Evolutionary conservation across 2,888 invertebrate genomes (phyloP), one percentile per base, ranked within the genome.

Genomic region (Macrosoma leucophasiata): DNA sequence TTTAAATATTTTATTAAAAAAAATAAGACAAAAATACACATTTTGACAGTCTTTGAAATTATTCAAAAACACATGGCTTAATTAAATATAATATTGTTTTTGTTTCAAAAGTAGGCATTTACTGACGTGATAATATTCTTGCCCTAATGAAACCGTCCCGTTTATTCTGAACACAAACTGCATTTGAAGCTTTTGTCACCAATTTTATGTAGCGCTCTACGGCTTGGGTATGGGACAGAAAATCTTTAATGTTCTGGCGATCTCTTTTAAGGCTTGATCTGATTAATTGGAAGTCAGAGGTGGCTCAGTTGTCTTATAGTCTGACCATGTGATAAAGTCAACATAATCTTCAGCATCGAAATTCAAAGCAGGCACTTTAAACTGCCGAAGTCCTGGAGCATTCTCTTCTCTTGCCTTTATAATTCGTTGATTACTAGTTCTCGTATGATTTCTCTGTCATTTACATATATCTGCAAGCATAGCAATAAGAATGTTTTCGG

Each of bases 101-200:
- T n/a, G n/a, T n/a, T n/a, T n/a, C n/a, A n/a, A n/a, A n/a, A n/a
- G n/a, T n/a, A n/a, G n/a, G n/a, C n/a, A n/a, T n/a, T n/a, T n/a
- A n/a, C n/a, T n/a, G n/a, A n/a, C n/a, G n/a, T n/a, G n/a, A n/a
- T n/a, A n/a, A n/a, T 12, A 41, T 11, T 25, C 31, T 41, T 8
- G 24, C 39, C 17, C 36, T 39, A 3, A 44, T 41, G n/a, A 36
- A 44, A 32, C n/a, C n/a, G n/a, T 44, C 44, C 21, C 39, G 15
- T 34, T 31, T 22, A 9, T 31, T 13, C 9, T 20, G 28, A 15
- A 36, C 39, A 34, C 30, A 38, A 25, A 44, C 37, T n/a, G 36
- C 29, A 27, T 14, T 19, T 11, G 41, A 41, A n/a, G 41, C 39
- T 34, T 44, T 39, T 13, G 41, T 41, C 13, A 44, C 44, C 15